Evolutionary conservation across 2,888 invertebrate genomes (phyloP), one percentile per base, ranked within the genome.

Genomic region (Nemapogon koenigi): DNA sequence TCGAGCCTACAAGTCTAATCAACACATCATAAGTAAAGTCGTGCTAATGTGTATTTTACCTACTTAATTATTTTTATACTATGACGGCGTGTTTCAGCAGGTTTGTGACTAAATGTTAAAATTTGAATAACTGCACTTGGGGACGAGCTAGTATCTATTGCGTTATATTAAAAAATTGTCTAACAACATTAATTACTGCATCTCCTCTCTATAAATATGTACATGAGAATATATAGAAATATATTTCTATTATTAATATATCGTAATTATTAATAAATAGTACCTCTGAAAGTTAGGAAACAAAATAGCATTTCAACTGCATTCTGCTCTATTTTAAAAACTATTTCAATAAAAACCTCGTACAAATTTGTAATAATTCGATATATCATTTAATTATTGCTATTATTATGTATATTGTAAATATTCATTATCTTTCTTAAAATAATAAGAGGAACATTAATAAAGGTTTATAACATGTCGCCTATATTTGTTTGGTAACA

Each of bases 211-310:
- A 73, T 70, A 72, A 65, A 72, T 57, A 55, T 72, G 62, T 73
- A 75, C 81, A 25, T 78, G 81, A 70, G 82, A 82, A 82, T 82
- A 83, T 83, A 75, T 82, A 78, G 81, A 69, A 78, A 73, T 67
- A 81, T 78, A 62, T 10, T 35, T n/a, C 6, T 4, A 15, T 3
- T 30, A 11, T n/a, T 30, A 4, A 15, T n/a, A 30, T n/a, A 28
- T n/a, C 28, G 7, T 53, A 63, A 73, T 75, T 81, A 79, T 81
- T 78, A 79, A 81, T 83, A 82, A 81, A 81, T 83, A 83, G 76
- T 81, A 66, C 70, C 76, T 80, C 78, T 81, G 72, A 73, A 35
- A 78, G 81, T 81, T 82, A 81, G 73, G 73, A 81, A 80, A 79
- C 68, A 75, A 79, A 79, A 79, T 73, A 73, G 55, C 56, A 66